Evolutionary conservation across 2,113 vertebrate genomes (phyloP).

Genomic region (Leptobrachium leishanense): DNA sequence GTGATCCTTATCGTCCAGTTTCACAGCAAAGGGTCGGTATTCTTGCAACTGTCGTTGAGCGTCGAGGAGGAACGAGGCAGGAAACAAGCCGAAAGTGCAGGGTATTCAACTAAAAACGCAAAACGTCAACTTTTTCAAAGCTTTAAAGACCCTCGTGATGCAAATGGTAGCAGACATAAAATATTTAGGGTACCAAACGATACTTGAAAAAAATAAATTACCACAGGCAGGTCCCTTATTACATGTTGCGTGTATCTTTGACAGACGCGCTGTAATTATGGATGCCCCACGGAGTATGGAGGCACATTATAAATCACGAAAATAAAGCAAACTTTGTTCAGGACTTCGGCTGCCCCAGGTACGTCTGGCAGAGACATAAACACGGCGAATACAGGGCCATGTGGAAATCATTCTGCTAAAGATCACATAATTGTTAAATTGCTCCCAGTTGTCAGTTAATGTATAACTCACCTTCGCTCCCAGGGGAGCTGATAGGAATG

Average conservation of each 20-base stretch:
- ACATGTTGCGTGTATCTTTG: background rate
- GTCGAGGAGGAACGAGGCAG: no score
- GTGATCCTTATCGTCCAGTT: no score
- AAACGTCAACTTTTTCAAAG: no score
- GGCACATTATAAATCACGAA: background rate
- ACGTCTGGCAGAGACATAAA: background rate
- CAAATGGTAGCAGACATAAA: no score
- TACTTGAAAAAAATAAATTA: no score
- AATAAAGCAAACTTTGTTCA: background rate
- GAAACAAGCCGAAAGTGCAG: no score
- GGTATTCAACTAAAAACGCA: no score
- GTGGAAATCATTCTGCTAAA: background rate
- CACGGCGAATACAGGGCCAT: background rate
- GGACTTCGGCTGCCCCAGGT: background rate
- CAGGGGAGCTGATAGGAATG: background rate
- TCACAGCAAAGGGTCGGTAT: no score
- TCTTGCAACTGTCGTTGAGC: no score
- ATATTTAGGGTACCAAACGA: no score
- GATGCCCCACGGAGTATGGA: background rate
- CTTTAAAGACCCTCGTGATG: no score
- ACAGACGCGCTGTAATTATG: background rate
- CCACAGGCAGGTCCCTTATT: background rate
- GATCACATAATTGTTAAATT: conserved; percentile 33
- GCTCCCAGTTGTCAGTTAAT: conserved; percentile 46
- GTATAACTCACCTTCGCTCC: conserved; percentile 40